Percentiles rank a stretch among this genome's conserved stretches.
Conservation (phyloP, 2,888 invertebrate genomes). For the Diarsia mendica region DNA sequence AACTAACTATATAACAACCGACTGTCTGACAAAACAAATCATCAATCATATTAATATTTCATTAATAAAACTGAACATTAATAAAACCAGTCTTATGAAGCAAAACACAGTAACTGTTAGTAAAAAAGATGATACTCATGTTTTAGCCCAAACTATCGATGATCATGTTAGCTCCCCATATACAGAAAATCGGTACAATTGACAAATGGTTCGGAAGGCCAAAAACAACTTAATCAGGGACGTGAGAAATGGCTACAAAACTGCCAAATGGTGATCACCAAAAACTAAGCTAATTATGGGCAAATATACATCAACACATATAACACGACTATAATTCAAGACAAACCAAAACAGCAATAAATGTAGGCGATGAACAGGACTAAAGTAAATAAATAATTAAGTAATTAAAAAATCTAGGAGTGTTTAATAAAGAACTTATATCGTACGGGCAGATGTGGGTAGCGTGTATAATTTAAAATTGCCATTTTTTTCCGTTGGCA, state of each 20-base stretch:
- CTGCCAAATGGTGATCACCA: constrained; percentile 73
- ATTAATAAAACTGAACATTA: not conserved
- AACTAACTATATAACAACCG: not conserved
- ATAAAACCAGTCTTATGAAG: no score
- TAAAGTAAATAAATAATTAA: constrained; percentile 82
- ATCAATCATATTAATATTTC: not conserved
- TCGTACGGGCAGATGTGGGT: constrained; percentile 80
- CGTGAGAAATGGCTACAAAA: constrained; percentile 75
- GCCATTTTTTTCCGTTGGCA: constrained; percentile 87
- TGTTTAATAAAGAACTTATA: constrained; percentile 83
- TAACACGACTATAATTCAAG: constrained; percentile 49
- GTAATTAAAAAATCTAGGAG: constrained; percentile 86
- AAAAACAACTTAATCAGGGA: constrained; percentile 72
- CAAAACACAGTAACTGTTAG: constrained; percentile 27
- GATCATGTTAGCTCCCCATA: constrained; percentile 47
- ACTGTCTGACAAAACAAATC: not conserved
- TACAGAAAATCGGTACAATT: constrained; percentile 51
- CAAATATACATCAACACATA: constrained; percentile 56
- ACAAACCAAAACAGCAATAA: constrained; percentile 60
- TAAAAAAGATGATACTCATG: constrained; percentile 47
- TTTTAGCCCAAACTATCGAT: constrained; percentile 49
- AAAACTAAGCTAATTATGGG: constrained; percentile 65
- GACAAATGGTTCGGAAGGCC: constrained; percentile 76
- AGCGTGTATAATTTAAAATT: constrained; percentile 89
- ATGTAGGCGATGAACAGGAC: constrained; percentile 77